Evolutionary conservation across 2,888 invertebrate species (phyloP), one percentile per base, ranked within the genome.

Genomic region (Nysson spinosus): DNA sequence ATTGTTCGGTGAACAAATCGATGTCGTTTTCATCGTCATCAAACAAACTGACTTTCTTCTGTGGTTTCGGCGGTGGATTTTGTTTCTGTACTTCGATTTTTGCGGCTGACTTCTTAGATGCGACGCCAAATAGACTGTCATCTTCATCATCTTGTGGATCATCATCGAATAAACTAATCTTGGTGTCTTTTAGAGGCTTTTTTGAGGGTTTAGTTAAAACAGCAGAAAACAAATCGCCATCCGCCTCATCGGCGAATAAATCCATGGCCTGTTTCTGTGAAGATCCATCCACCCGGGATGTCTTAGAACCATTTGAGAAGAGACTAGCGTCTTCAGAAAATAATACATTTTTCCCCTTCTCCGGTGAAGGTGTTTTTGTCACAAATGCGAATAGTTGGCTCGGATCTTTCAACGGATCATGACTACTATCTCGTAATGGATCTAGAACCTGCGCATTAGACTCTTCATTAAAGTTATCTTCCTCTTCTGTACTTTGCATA

Each of bases 321-420:
- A 87, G 69, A 44, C 86, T 83, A 19, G 85, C 83, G 26, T 86
- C 85, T 30, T 85, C 85, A 12, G 79, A 65, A 39, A 81, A 79
- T 19, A 82, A 35, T 4, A 82, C 39, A 60, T 75, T 79, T 26
- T 83, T 82, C 2, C 79, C 78, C 44, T 83, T 85, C 16, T 85
- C 87, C 3, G 87, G 87, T 2, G 87, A 87, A 3, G 87, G 85
- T 2, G 87, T 86, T 69, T 85, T 84, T 0, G 85, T 87, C 2
- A 87, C 87, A 24, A 87, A 87, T 3, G 87, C 87, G 47, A 87
- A 87, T 7, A 87, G 46, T 34, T 83, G 84, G 57, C 84, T 86
- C 0, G 85, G 86, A 70, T 87, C 85, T 34, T 85, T 81, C 1
- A 86, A 40, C 0, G 86, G 84, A 71, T 87, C 83, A 37, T 80